These are phyloP conservation scores for Drosophila bunnanda DNA, from an alignment of 2,888 invertebrate genomes.

Conservation along the genomic window DNA sequence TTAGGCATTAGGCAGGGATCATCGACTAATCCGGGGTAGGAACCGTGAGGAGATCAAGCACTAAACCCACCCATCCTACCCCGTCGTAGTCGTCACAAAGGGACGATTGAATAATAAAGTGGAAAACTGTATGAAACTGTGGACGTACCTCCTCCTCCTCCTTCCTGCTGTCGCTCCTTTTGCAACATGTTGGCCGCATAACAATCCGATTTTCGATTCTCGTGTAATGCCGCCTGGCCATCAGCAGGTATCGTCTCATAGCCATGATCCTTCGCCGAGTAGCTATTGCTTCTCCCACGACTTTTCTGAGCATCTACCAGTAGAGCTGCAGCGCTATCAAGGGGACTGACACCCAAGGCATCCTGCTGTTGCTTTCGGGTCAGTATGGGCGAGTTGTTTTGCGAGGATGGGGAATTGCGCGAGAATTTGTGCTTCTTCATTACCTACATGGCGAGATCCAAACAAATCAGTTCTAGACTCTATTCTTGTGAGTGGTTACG, in stretches of 20 bases:
- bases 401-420: constrained; percentile 81
- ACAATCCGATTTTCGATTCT: constrained; percentile 84
- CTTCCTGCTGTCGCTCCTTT: constrained; percentile 82
- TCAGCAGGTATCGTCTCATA: constrained; percentile 87
- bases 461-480: fast-evolving
- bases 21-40: constrained; percentile 7
- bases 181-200: constrained; percentile 82
- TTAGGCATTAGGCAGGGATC: constrained; percentile 54
- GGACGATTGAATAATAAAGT: neutral
- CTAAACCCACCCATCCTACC: neutral
- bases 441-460: constrained; percentile 67
- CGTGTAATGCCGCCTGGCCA: constrained; percentile 64
- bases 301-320: constrained; percentile 77
- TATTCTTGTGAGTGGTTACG: fast-evolving
- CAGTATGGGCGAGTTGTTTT: constrained; percentile 82
- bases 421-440: constrained; percentile 85
- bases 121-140: neutral
- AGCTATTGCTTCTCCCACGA: constrained; percentile 84
- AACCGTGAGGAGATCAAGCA: neutral
- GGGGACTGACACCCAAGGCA: constrained; percentile 71
- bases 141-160: constrained; percentile 63
- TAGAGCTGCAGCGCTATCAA: constrained; percentile 77
- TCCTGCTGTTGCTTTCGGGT: constrained; percentile 75
- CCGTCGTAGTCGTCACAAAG: neutral
- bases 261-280: constrained; percentile 86